A percentile compares a stretch with the other conserved stretches of the same genome.
These are phyloP conservation scores for Xenops minutus DNA, from an alignment of 2,797 vertebrate genomes.

Conservation along the genomic window DNA sequence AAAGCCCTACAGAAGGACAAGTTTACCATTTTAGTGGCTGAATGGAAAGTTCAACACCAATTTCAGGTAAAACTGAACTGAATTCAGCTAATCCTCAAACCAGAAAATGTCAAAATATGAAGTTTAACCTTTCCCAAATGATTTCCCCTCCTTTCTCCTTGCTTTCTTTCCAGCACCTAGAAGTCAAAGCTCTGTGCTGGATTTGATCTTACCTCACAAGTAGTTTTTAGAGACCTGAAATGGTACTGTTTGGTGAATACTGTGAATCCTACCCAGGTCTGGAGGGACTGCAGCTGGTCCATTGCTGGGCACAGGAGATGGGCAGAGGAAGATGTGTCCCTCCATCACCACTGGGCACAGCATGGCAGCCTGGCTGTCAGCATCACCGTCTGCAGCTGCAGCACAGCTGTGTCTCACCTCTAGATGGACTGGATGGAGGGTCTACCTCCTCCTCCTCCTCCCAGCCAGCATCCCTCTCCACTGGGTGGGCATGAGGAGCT, in stretches of 20 bases:
- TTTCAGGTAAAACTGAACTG: not conserved
- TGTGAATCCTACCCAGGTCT: not conserved
- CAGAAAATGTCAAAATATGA: not conserved
- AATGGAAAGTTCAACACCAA: not conserved
- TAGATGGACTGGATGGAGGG: rapidly evolving
- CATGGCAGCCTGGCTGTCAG: not conserved
- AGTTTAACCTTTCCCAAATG: not conserved
- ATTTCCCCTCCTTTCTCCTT: not conserved
- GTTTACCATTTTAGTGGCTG: not conserved
- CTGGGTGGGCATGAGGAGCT: not conserved
- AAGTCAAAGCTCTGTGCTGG: not conserved
- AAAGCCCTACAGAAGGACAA: not conserved
- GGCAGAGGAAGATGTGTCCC: not conserved
- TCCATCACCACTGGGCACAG: rapidly evolving
- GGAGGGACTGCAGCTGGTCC: not conserved
- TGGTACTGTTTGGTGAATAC: not conserved
- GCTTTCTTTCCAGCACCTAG: not conserved
- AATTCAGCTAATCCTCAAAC: not conserved
- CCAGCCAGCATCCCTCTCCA: not conserved
- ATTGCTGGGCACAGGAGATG: not conserved
- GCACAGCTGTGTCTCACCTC: not conserved
- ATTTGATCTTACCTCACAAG: not conserved
- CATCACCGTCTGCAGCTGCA: not conserved
- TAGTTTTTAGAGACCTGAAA: not conserved
- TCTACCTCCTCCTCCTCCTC: not conserved